A percentile compares a stretch with the other conserved stretches of the same genome.
phyloP scores from a whole-genome alignment of 2,797 vertebrate species.

The Centroberyx gerrardi region DNA sequence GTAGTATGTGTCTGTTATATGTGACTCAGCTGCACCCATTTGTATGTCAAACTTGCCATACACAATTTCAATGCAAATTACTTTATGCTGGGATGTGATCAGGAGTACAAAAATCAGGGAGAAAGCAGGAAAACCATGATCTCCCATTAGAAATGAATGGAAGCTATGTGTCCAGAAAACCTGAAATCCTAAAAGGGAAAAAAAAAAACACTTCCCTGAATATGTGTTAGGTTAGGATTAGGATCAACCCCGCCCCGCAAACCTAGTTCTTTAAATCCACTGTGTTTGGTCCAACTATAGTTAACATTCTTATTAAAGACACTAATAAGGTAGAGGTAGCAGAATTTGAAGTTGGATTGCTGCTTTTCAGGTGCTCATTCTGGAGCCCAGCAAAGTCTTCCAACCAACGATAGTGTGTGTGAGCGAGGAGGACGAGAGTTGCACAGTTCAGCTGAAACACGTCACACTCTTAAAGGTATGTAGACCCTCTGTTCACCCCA shows the following conservation, averaged over 20 bases:
- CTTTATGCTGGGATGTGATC: no score
- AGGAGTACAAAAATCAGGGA: no score
- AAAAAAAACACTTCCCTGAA: background rate
- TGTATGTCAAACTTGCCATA: no score
- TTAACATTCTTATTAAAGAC: background rate
- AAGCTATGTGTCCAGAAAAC: background rate
- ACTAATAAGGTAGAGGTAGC: background rate
- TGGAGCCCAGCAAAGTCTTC: conserved; percentile 90
- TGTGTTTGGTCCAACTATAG: no score
- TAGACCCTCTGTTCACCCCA: background rate
- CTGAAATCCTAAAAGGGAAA: background rate
- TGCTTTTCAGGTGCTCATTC: conserved; percentile 87
- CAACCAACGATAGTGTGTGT: conserved; percentile 86
- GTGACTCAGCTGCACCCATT: background rate
- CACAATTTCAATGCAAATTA: no score
- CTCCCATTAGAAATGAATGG: background rate
- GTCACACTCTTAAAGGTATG: conserved; percentile 86
- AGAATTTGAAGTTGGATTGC: background rate
- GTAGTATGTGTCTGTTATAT: background rate
- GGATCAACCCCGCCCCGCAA: no score
- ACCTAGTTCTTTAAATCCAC: no score
- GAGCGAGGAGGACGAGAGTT: conserved; percentile 79
- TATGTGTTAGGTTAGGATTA: no score
- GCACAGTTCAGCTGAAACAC: conserved; percentile 85
- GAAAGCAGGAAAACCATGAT: no score